Conservation (phyloP, 2,797 vertebrate genomes). For the Mareca penelope region DNA sequence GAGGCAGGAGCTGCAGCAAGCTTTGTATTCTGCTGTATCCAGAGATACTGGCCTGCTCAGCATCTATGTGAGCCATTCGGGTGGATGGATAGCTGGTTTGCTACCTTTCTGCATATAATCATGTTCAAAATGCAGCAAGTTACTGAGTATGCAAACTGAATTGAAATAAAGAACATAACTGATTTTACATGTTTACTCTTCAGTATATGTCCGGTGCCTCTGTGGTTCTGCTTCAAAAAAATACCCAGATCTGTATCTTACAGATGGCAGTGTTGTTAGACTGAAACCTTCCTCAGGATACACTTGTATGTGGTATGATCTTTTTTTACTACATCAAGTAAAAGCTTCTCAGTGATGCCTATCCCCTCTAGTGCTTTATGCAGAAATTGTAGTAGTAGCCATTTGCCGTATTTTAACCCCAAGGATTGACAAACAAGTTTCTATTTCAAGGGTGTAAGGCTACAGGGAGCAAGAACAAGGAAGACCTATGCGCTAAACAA, state of each 20-base stretch:
- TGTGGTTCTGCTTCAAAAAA: not conserved
- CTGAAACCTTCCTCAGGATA: not conserved
- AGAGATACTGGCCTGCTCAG: fast-evolving
- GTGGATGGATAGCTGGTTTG: not conserved
- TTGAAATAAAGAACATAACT: not conserved
- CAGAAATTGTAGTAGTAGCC: not conserved
- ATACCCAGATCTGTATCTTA: not conserved
- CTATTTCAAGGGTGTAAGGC: not conserved
- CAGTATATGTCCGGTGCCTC: not conserved
- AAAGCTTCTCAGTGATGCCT: not conserved
- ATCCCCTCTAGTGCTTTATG: not conserved
- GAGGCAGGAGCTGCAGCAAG: not conserved
- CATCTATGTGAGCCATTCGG: not conserved
- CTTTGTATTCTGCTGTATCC: not conserved
- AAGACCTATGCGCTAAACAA: not conserved
- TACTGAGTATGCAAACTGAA: not conserved
- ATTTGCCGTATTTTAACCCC: not conserved
- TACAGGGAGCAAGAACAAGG: not conserved
- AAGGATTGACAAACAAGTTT: not conserved
- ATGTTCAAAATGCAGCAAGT: not conserved
- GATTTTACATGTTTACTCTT: not conserved
- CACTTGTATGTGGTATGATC: not conserved
- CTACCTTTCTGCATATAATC: not conserved
- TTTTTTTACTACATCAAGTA: not conserved
- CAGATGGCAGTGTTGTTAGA: not conserved